Base-by-base conservation (phyloP, 2,113 vertebrate species). In the Sinocyclocheilus rhinocerous region DNA sequence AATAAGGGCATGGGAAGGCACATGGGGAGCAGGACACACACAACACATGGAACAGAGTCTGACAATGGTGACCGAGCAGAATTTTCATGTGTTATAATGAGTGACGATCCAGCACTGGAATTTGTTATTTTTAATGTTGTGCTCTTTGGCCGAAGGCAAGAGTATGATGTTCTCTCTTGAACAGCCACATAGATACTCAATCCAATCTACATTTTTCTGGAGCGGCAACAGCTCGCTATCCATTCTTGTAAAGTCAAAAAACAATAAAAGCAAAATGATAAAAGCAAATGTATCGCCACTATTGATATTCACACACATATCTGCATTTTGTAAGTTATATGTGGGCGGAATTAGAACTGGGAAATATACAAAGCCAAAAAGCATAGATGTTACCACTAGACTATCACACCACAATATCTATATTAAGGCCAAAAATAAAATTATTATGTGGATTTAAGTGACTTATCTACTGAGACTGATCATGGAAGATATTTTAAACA, bases 71-170 rank as follows among this genome's bases (percentile, higher is more conserved):
- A 72, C 18, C 1, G 18, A 42, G 69, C 36, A 45, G 72, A 75
- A 10, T 24, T 24, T 45, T 42, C 10, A 22, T 48, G 70, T n/a
- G 36, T 73, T 73, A 73, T 45, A 45, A 45, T 42, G 18, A 73
- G 70, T 70, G 67, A 33, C 7, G 15, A 36, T 36, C 67, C 16
- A 9, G 69, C 69, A 11, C 36, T 45, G 72, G 39, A 8, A 45
- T 75, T 75, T 48, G 22, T 15, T 15, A 24, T 76, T 76, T 48
- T 76, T 76, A 24, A 76, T 48, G 42, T 8, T 76, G 45, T 76
- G 42, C 12, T 24, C 11, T 75, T 12, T 48, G 22, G 12, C 39
- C 42, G 22, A 75, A 75, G 42, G 72, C 72, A 48, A 24, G 29
- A 33, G 2, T 36, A 13, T 33, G 39, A 73, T n/a, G 22, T 48